Evolutionary conservation across 1,140 invertebrate species (phyloP).

Genomic region (Drosophila ambigua): DNA sequence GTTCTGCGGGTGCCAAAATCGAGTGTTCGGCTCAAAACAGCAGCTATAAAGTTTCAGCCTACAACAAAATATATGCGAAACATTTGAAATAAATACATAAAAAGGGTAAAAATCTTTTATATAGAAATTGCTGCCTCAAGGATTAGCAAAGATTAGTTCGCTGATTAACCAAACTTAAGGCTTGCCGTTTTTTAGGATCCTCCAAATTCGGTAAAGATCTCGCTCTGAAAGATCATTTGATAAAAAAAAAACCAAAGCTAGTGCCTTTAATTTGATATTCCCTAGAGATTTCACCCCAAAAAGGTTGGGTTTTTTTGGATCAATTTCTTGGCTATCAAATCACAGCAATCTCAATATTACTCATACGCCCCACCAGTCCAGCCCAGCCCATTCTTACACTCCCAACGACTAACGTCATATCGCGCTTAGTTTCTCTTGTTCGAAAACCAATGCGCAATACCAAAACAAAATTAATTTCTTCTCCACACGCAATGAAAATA

Average conservation of each 20-base stretch:
- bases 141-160: too few relatives aligned
- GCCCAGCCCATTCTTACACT: not conserved
- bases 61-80: too few relatives aligned
- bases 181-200: too few relatives aligned
- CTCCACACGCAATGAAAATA: slow-evolving; percentile 36
- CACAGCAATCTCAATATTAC: slow-evolving; percentile 46
- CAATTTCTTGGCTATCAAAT: slow-evolving; percentile 20
- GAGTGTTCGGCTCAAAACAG: slow-evolving; percentile 35
- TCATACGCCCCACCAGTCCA: slow-evolving; percentile 40
- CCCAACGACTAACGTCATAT: slow-evolving; percentile 29
- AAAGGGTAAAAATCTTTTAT: not conserved
- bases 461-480: slow-evolving; percentile 57
- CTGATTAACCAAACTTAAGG: too few relatives aligned
- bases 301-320: not conserved
- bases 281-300: not conserved
- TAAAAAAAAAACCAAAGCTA: too few relatives aligned
- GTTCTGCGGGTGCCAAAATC: slow-evolving; percentile 84
- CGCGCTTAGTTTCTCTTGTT: slow-evolving; percentile 24
- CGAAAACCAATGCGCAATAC: slow-evolving; percentile 42
- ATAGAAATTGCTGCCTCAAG: too few relatives aligned
- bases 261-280: too few relatives aligned
- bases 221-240: too few relatives aligned
- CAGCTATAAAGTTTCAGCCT: slow-evolving; percentile 1
- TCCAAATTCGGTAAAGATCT: too few relatives aligned
- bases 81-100: not conserved